Base-by-base conservation (phyloP, 1,140 invertebrate species). In the Zaprionus camerounensis region DNA sequence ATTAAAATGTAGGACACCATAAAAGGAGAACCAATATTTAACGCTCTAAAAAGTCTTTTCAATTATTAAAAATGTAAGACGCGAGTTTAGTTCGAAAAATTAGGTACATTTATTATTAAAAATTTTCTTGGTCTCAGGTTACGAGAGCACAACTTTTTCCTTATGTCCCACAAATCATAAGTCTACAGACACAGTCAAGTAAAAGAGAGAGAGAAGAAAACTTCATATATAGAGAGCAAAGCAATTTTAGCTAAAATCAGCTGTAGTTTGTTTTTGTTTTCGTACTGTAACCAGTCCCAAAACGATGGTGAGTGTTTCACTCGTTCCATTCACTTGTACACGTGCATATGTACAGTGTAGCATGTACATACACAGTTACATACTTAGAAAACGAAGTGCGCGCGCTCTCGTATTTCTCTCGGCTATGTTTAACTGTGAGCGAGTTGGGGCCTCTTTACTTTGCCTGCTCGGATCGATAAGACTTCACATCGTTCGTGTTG, bases 181-280 rank as follows among this genome's bases (percentile, higher is more conserved):
- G 38, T 41, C 9, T 17, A n/a, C 46, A 49, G n/a, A 22, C n/a
- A 11, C n/a, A n/a, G n/a, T 3, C 13, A 17, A 38, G 12, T 24
- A 28, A 53, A 17, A 53, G 62, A 53, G 20, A 49, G 51, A 36
- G 13, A 44, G 24, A 55, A 57, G 31, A 34, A 63, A 13, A 34
- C 20, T 51, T 9, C 12, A 31, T 15, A 24, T 41, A 59, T 34
- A 59, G 51, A 58, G 61, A 51, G 22, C 41, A 20, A 46, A 51
- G 67, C 71, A 46, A 28, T 38, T 66, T 65, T 59, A 80, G 76
- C 85, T 90, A 58, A 61, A 88, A 82, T 90, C 85, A 88, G 85
- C 85, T 88, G 85, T 80, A 80, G 81, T 88, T 88, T 88, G 85
- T 88, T 88, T 88, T 90, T 85, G 82, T 88, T 91, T 90, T 90